These are phyloP conservation scores for Pelecanoides urinatrix DNA, from an alignment of 2,113 vertebrate species.

Conservation along the genomic window DNA sequence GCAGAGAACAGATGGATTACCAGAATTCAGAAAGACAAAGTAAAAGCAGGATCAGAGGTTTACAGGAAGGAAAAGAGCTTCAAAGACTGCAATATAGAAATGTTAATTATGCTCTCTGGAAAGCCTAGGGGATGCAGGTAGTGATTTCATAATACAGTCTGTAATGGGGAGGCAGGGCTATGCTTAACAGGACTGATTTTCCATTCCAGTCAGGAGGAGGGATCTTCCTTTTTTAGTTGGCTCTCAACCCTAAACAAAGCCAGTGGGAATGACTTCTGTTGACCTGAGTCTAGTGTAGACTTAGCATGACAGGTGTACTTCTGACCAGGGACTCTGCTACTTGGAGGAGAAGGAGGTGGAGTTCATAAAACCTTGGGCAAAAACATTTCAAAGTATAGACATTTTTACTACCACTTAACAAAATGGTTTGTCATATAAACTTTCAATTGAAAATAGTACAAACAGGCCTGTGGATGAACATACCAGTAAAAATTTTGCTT, in stretches of 20 bases:
- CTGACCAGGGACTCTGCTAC: neutral
- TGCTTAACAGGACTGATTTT: neutral
- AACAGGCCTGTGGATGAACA: neutral
- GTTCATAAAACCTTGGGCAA: neutral
- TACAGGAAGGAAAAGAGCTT: neutral
- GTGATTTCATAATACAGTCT: neutral
- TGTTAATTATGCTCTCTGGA: neutral
- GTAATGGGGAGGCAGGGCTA: neutral
- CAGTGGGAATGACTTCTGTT: neutral
- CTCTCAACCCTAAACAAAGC: neutral
- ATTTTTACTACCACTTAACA: neutral
- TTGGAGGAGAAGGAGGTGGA: neutral
- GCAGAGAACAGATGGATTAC: neutral
- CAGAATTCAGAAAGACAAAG: neutral
- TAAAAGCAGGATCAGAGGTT: neutral
- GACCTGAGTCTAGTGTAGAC: neutral
- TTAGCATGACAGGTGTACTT: neutral
- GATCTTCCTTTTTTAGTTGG: neutral
- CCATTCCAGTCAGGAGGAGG: neutral
- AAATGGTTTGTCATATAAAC: neutral
- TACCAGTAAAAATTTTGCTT: neutral
- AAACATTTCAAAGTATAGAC: neutral
- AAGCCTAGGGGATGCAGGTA: neutral
- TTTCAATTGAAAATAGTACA: neutral
- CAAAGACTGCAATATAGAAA: rapidly evolving